Percentiles rank a stretch among this genome's conserved stretches.
phyloP scores from a whole-genome alignment of 30 jellyfish, hydroid and myxozoan species.

The Aurelia sp. region DNA sequence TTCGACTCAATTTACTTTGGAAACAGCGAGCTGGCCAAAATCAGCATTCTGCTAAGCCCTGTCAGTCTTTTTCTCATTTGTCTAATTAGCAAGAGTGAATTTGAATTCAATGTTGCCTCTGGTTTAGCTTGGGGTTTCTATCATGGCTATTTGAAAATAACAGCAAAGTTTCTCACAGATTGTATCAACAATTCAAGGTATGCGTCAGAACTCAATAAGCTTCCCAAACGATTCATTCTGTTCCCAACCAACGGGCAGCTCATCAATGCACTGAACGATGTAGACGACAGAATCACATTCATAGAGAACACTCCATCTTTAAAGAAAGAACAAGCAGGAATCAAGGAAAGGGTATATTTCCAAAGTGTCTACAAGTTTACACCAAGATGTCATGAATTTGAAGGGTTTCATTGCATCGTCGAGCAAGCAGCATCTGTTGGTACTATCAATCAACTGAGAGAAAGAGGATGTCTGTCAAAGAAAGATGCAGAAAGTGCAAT shows the following conservation, averaged over 20 bases:
- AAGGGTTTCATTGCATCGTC: constrained; percentile 40
- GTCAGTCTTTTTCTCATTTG: not conserved
- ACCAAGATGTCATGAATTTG: constrained; percentile 7
- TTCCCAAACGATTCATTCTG: constrained; percentile 58
- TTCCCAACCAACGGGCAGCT: constrained; percentile 38
- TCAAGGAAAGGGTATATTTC: constrained; percentile 19
- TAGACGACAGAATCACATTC: constrained; percentile 33
- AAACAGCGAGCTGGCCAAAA: constrained; percentile 3
- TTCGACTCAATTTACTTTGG: not conserved
- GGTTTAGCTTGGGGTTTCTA: constrained; percentile 47
- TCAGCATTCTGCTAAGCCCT: constrained; percentile 21
- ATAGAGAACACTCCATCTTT: constrained; percentile 36
- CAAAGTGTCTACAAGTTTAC: constrained; percentile 46
- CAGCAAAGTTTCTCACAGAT: constrained; percentile 22
- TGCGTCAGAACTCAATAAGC: constrained; percentile 3
- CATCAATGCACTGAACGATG: constrained; percentile 6
- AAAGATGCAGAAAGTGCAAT: not conserved
- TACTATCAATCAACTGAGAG: constrained; percentile 2
- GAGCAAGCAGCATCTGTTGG: constrained; percentile 39
- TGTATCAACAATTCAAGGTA: constrained; percentile 30
- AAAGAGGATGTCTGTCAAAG: not conserved
- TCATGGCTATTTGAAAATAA: constrained; percentile 19
- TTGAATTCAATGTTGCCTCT: constrained; percentile 16
- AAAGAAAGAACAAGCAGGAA: constrained; percentile 30
- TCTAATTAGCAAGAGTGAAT: not conserved